A percentile compares a stretch with the other conserved stretches of the same genome.
Conservation (phyloP, 2,888 invertebrate genomes). For the Chouioia cunea region DNA sequence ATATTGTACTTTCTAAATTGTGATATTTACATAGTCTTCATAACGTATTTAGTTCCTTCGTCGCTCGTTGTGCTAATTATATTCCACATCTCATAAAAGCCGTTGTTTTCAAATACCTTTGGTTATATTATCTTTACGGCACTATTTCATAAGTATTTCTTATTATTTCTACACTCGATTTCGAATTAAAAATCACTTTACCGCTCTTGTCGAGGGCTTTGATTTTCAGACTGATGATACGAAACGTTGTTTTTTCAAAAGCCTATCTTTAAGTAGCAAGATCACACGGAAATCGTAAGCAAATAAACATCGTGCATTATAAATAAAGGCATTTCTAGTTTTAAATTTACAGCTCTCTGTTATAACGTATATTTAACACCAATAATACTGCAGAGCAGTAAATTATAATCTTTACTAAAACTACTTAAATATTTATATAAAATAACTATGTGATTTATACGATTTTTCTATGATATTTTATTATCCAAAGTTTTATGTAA, state of each 20-base stretch:
- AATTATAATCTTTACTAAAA: conserved; percentile 16
- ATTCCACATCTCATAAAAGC: too few relatives aligned
- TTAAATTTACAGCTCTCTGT: conserved; percentile 4
- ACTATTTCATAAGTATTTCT: too few relatives aligned
- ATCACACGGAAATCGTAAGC: background rate
- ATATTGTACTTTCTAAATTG: conserved; percentile 31
- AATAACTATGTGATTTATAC: conserved; percentile 12
- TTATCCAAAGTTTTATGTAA: conserved; percentile 31
- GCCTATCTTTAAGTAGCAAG: conserved; percentile 9
- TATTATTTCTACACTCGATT: too few relatives aligned
- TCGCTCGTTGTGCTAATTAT: too few relatives aligned
- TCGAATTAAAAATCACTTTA: too few relatives aligned
- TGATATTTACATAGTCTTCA: conserved; percentile 18
- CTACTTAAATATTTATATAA: conserved; percentile 25
- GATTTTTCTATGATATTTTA: conserved; percentile 38
- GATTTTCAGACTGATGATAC: conserved; percentile 19
- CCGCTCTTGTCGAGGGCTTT: background rate
- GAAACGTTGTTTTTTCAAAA: background rate
- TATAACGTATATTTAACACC: background rate
- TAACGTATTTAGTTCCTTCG: too few relatives aligned
- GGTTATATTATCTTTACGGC: too few relatives aligned
- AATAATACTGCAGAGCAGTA: conserved; percentile 24
- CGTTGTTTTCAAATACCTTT: too few relatives aligned
- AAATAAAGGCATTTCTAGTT: background rate
- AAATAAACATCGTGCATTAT: conserved; percentile 7